Conservation (phyloP, 2,113 vertebrate species). For the Tetraodon nigroviridis region DNA sequence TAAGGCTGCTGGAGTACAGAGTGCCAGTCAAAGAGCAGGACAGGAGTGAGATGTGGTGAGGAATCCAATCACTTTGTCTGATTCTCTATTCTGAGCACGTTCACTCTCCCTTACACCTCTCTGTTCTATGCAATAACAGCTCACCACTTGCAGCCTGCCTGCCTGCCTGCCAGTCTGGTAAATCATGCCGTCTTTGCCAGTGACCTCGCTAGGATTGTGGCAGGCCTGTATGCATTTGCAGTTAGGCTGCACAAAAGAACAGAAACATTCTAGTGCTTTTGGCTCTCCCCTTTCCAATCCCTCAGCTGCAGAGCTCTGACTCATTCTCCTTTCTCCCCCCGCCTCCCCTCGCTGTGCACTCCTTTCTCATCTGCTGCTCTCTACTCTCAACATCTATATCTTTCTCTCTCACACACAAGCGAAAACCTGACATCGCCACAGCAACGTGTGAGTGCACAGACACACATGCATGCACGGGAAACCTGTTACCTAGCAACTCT, state of each 20-base stretch:
- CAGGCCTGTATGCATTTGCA: constrained; percentile 39
- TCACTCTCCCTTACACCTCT: constrained; percentile 60
- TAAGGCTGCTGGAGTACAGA: constrained; percentile 38
- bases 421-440: constrained; percentile 64
- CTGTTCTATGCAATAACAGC: constrained; percentile 66
- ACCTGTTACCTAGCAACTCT: constrained; percentile 78
- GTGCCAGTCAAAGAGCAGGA: constrained; percentile 40
- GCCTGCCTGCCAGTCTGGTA: constrained; percentile 60
- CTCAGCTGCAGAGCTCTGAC: constrained; percentile 57
- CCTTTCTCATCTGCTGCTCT: constrained; percentile 61
- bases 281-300: constrained; percentile 43
- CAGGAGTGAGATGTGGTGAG: constrained; percentile 58
- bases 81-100: constrained; percentile 70
- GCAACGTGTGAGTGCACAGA: constrained; percentile 52
- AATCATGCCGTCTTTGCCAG: constrained; percentile 67
- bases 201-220: constrained; percentile 63
- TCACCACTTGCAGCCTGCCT: constrained; percentile 57
- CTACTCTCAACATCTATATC: constrained; percentile 57
- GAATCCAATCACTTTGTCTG: constrained; percentile 65
- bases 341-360: constrained; percentile 52
- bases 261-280: constrained; percentile 57
- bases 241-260: constrained; percentile 46
- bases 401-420: constrained; percentile 53
- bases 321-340: constrained; percentile 63
- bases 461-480: constrained; percentile 52